Base-by-base conservation (phyloP, 2,113 vertebrate species). In the Odobenus rosmarus region DNA sequence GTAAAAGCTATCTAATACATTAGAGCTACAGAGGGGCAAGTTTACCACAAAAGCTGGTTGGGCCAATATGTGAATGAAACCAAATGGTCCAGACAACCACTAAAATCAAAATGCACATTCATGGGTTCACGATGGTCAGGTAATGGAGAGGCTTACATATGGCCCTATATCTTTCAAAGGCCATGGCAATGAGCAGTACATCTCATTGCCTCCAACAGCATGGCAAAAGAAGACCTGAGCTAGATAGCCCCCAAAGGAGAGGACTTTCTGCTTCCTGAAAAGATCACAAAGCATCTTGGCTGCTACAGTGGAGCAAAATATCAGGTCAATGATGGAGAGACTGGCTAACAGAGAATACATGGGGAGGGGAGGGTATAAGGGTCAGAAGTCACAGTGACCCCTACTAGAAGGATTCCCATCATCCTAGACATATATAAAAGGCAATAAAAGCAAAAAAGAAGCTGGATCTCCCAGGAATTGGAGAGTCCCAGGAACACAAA, bases 401-500 rank as follows among this genome's bases (percentile, higher is more conserved):
- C 86, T 69, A 96, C 93, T 14, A 97, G 33, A 49, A 97, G 74
- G 57, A 96, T 98, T 86, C 87, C 97, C 28, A 53, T 89, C 26
- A 97, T 82, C 88, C 87, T 92, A 24, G 71, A 95, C 14, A 93
- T 26, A 77, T 97, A 97, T 18, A 97, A 92, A 64, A 97, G 6
- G 64, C 71, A 93, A 28, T 83, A 95, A 85, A 97, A 97, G 28
- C 28, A 77, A 82, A 97, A 95, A 33, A 98, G 62, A 49, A 64
- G 28, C 62, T 97, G 92, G 13, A 64, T 96, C 57, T 95, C 90
- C 95, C 72, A 89, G 39, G 94, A 98, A 72, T 88, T 83, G 42
- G 97, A 93, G 33, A 98, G 81, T 59, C 94, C 96, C 87, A 97
- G 83, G 16, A 98, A 33, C 36, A 98, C 95, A 92, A 98, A 95